Evolutionary conservation across 1,140 invertebrate genomes (phyloP), one percentile per base, ranked within the genome.

Genomic region (Leguminivora glycinivorella): DNA sequence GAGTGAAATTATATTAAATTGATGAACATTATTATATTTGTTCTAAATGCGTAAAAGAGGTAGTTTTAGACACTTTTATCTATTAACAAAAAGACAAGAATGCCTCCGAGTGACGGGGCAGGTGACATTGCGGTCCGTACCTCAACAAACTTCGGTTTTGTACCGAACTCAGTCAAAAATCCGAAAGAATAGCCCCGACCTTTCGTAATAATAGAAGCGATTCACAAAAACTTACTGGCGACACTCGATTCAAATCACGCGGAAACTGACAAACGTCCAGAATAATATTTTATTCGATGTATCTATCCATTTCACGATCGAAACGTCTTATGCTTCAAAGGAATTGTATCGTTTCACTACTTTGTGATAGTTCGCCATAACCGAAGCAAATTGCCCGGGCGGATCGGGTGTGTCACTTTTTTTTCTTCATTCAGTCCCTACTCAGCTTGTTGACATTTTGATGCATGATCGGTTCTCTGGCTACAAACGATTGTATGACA

Each of bases 321-420:
- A 29, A 63, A 63, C 58, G 58, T 63, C 58, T 29, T 63, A 63
- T 29, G 58, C 26, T 17, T 29, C 26, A 29, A 17, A 29, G 17
- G n/a, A 29, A 29, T 31, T 63, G 25, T 63, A 63, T 63, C 25
- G 12, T 63, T 63, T 63, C 31, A 63, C 58, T 29, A 29, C 58
- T 29, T 63, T 63, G 25, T 63, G 25, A 63, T 63, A 63, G 58
- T 63, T 63, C 26, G 58, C 58, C 58, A 63, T 47, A 74, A 80
- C 73, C 79, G 74, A 70, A 80, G 79, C 81, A 83, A 83, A 83
- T 83, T 81, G 81, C 80, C 78, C 77, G 78, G 75, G 76, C 78
- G 79, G 77, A 68, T 63, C 67, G 34, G 68, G 70, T 63, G 47
- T 75, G 74, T 77, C 77, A 77, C 34, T 74, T 77, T 82, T 78